Percentiles rank a stretch among this genome's conserved stretches.
These are phyloP conservation scores for Microtus richardsoni DNA, from an alignment of 2,113 vertebrate species.

Conservation along the genomic window DNA sequence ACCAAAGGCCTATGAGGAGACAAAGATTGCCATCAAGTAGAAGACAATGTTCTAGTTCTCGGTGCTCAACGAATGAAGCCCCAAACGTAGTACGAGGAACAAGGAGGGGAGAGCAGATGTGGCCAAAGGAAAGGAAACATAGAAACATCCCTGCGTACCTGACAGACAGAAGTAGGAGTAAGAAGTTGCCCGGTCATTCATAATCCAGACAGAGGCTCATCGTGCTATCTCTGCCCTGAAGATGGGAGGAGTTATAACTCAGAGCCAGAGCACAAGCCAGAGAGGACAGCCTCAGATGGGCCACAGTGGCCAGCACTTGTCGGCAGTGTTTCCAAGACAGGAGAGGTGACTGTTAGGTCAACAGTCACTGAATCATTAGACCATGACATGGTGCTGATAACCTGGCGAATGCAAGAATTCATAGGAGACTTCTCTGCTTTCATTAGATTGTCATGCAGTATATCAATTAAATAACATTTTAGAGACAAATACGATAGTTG, in stretches of 20 bases:
- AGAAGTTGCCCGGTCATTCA: background rate
- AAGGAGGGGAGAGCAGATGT: rapidly evolving
- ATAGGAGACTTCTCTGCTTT: background rate
- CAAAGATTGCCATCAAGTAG: background rate
- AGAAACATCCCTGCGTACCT: background rate
- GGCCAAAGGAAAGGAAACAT: background rate
- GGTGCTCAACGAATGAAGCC: background rate
- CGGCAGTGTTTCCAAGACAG: background rate
- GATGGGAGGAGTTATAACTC: background rate
- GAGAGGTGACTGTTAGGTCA: background rate
- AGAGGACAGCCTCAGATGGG: background rate
- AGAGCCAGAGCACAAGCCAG: background rate
- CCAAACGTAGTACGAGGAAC: background rate
- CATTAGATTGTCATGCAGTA: background rate
- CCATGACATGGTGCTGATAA: background rate
- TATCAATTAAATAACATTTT: background rate
- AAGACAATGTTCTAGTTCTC: background rate
- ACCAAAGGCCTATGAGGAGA: background rate
- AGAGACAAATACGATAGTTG: background rate
- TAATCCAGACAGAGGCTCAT: background rate
- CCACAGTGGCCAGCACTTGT: rapidly evolving
- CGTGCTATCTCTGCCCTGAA: background rate
- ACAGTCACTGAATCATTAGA: background rate
- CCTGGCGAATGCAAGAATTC: background rate
- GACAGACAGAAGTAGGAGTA: background rate